Evolutionary conservation across 2,797 vertebrate species (phyloP).

Genomic region (Luscinia megarhynchos): DNA sequence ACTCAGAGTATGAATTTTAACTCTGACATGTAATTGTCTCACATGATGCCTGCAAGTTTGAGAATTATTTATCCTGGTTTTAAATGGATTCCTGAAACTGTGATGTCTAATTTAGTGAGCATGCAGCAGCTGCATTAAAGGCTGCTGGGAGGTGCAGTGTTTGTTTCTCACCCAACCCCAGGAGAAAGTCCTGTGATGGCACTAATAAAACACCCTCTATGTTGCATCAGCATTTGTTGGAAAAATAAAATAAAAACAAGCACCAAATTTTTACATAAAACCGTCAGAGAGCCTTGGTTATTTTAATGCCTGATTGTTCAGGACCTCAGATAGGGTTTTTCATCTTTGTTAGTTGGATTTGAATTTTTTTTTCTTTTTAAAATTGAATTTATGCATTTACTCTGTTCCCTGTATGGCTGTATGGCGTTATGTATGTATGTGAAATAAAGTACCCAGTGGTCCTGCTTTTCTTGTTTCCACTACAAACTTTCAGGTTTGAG

Average conservation of each 20-base stretch:
- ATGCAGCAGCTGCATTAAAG: background rate
- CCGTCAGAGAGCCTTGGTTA: background rate
- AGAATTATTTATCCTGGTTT: background rate
- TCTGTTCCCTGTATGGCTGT: background rate
- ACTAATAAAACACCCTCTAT: background rate
- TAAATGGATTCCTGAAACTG: background rate
- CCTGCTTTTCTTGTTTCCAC: background rate
- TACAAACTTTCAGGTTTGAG: background rate
- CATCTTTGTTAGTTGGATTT: background rate
- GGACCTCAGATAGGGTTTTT: background rate
- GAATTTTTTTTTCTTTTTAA: background rate
- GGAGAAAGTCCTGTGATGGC: background rate
- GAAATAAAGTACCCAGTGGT: background rate
- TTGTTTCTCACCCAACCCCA: background rate
- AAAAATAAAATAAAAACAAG: background rate
- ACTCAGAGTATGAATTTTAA: background rate
- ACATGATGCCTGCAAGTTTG: background rate
- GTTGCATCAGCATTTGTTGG: background rate
- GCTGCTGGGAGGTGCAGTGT: background rate
- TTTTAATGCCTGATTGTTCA: background rate
- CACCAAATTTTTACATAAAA: background rate
- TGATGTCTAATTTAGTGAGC: background rate
- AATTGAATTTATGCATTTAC: background rate
- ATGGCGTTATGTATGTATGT: background rate
- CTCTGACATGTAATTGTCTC: background rate